Percentiles rank a stretch among this genome's conserved stretches.
Conservation (phyloP, 2,113 vertebrate genomes). For the Etia nguti region DNA sequence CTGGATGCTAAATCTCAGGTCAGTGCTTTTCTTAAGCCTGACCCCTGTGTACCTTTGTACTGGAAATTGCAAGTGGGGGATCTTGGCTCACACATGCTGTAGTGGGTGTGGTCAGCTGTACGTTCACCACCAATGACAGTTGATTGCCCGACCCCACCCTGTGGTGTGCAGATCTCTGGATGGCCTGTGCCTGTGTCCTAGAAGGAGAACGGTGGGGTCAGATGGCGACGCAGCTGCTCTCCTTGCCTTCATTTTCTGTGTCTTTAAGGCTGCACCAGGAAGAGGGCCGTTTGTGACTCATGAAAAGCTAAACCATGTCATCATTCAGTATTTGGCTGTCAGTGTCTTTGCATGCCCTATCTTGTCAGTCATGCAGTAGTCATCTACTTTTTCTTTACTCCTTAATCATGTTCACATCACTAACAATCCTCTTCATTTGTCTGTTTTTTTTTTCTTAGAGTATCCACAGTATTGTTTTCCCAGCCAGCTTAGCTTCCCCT, state of each 20-base stretch:
- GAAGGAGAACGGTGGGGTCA: conserved; percentile 52
- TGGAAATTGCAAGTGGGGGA: not conserved
- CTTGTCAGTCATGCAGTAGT: not conserved
- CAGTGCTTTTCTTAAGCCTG: not conserved
- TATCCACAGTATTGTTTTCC: not conserved
- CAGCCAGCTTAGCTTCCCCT: not conserved
- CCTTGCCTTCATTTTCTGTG: conserved; percentile 9
- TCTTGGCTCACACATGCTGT: not conserved
- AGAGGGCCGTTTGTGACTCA: not conserved
- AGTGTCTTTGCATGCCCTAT: not conserved
- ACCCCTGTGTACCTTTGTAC: not conserved
- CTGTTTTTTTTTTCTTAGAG: not conserved
- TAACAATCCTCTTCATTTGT: not conserved
- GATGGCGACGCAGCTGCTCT: conserved; percentile 61
- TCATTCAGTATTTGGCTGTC: not conserved
- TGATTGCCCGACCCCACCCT: not conserved
- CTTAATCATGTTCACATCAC: not conserved
- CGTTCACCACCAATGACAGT: conserved; percentile 17
- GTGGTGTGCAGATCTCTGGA: not conserved
- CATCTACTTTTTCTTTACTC: not conserved
- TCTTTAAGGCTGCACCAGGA: not conserved
- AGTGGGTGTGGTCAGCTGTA: conserved; percentile 44
- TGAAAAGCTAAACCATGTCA: not conserved
- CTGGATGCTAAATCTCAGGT: not conserved
- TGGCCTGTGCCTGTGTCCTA: not conserved